Base-by-base conservation (phyloP, 1,140 invertebrate genomes). In the Temnothorax nylanderi region DNA sequence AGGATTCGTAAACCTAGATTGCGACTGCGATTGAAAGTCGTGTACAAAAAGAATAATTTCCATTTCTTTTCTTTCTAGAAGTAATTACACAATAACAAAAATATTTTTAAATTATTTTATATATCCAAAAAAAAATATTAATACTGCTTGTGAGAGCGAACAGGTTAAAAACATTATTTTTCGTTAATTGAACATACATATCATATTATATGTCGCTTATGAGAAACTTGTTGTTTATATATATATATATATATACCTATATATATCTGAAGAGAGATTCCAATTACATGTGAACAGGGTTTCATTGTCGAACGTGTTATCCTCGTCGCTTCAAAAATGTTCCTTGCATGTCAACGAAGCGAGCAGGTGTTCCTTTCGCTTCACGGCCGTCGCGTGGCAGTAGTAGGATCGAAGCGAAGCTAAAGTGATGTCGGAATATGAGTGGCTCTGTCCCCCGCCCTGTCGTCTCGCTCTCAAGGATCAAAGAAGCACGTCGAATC, bases 291-390 rank as follows among this genome's bases (percentile, higher is more conserved):
- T 56, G 21, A 81, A 56, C 49, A 47, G 18, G 49, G 49, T 69
- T 67, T 62, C n/a, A 58, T 60, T 34, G 26, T 10, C 74, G 60
- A 67, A 56, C 67, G 49, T 76, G 65, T 89, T 89, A 78, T 82
- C 58, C 74, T 60, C 69, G 75, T 47, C 54, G 71, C 82, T 13
- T 77, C 2, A 76, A 89, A 93, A 92, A 92, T 92, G 93, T 94
- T 92, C 87, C 51, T 90, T 89, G 90, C 91, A 87, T 90, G 88
- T 94, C 92, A 94, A 91, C 91, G 87, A 89, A 89, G 82, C 85
- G 88, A 88, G 92, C 94, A 94, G 93, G 93, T 94, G 94, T 91
- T 93, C 85, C 91, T 44, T 58, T 89, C 75, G 82, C 89, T 93
- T 92, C 90, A 92, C 84, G 93, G 89, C 91, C 91, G 92, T 92